Evolutionary conservation across 2,888 invertebrate species (phyloP), one percentile per base, ranked within the genome.

Genomic region (Cryptocheilus praepositus): DNA sequence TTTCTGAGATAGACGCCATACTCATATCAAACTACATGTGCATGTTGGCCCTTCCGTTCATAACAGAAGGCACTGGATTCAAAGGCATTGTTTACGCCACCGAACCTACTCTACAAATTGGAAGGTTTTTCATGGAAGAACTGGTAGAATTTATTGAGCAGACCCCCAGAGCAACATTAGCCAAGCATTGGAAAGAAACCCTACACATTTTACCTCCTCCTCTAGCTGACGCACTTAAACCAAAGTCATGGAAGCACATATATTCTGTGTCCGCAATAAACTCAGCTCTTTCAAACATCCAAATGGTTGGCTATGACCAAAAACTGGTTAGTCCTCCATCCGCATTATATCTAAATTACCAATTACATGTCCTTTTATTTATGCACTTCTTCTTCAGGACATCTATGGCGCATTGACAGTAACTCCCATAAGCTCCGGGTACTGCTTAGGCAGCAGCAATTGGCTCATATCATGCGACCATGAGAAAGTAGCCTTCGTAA

Each of bases 361-460:
- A 11, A n/a, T 15, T 16, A n/a, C 45, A 58, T 52, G 45, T 54
- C 2, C n/a, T 28, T 15, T 59, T 22, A 15, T 60, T n/a, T 61
- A 53, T 13, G 4, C 13, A 8, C 55, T 21, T 43, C 16, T 53
- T 11, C 0, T 59, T 53, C 63, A 95, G 94, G 94, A 95, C 85
- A 93, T 98, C 64, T 96, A 95, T 89, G 98, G 98, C 55, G 95
- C 96, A 15, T 90, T 98, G 57, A 93, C 94, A 87, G 95, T 98
- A 36, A 95, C 95, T 55, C 95, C 98, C n/a, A 96, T 97, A 57
- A 97, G 97, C 89, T 98, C 98, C 13, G 99, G 99, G 19, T 98
- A 95, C 89, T 97, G 98, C 85, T 92, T 99, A 61, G 99, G 99
- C 58, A 98, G 98, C 63, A 96, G 97, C 86, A 99, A 99, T 90